A percentile compares a stretch with the other conserved stretches of the same genome.
phyloP scores from a whole-genome alignment of 2,888 invertebrate species.

The Lucinisca nassula region DNA sequence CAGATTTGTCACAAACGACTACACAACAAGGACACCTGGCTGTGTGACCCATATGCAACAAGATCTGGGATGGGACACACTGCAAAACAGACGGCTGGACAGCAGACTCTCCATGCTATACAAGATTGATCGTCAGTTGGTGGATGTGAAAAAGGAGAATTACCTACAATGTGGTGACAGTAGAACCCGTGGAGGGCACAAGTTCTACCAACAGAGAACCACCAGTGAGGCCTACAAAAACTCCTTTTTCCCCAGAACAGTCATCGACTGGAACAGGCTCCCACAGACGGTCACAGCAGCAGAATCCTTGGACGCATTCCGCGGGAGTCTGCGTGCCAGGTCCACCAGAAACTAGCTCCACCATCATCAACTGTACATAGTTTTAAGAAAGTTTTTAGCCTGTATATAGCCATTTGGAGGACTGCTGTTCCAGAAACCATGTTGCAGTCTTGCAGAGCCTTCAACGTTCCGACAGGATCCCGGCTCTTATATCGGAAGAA shows the following conservation, averaged over 20 bases:
- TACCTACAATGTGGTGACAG: conserved; percentile 2
- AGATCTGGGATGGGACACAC: not conserved
- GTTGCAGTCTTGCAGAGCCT: too few relatives aligned
- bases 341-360: not conserved
- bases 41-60: not conserved
- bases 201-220: not conserved
- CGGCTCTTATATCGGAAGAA: too few relatives aligned
- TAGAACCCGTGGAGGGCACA: not conserved
- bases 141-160: not conserved
- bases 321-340: not conserved
- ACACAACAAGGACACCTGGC: not conserved
- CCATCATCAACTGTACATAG: not conserved
- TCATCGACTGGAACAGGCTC: not conserved
- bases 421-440: too few relatives aligned
- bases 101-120: not conserved
- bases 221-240: not conserved
- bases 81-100: too few relatives aligned
- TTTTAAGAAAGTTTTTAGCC: too few relatives aligned
- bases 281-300: not conserved
- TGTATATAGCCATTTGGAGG: too few relatives aligned
- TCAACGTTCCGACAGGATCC: too few relatives aligned
- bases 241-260: not conserved
- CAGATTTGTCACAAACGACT: not conserved
- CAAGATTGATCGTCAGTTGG: not conserved
- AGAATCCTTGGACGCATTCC: not conserved